Evolutionary conservation across 2,888 invertebrate genomes (phyloP).

Genomic region (Alviniconcha strummeri): DNA sequence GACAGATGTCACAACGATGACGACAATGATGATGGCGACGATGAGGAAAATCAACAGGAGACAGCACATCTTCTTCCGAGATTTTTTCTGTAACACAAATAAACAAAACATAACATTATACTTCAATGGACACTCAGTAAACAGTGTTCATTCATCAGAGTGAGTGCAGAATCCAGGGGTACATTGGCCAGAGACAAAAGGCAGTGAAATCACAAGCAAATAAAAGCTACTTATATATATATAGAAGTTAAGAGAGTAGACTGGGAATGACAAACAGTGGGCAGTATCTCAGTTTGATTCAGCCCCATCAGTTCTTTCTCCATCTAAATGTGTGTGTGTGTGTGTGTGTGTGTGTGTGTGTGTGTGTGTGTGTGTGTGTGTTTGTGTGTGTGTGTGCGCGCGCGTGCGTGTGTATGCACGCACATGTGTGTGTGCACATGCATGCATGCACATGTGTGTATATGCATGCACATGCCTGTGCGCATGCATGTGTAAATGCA

Average conservation of each 20-base stretch:
- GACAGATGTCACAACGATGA: slow-evolving; percentile 58
- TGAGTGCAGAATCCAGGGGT: no score
- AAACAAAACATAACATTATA: no score
- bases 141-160: no score
- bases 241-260: not conserved
- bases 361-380: not conserved
- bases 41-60: slow-evolving; percentile 62
- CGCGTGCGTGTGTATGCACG: not conserved
- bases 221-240: not conserved
- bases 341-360: slow-evolving; percentile 1
- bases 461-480: not conserved
- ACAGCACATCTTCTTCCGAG: slow-evolving; percentile 69
- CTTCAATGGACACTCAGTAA: no score
- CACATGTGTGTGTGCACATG: not conserved
- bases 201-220: not conserved
- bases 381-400: not conserved
- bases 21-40: slow-evolving; percentile 58
- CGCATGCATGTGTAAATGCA: not conserved
- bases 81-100: slow-evolving; percentile 63
- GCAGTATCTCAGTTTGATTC: not conserved
- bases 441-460: not conserved
- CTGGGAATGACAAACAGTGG: not conserved
- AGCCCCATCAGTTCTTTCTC: not conserved
- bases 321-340: not conserved
- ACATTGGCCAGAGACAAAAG: no score